Evolutionary conservation across 1,140 invertebrate genomes (phyloP), one percentile per base, ranked within the genome.

Genomic region (Venturia canescens): DNA sequence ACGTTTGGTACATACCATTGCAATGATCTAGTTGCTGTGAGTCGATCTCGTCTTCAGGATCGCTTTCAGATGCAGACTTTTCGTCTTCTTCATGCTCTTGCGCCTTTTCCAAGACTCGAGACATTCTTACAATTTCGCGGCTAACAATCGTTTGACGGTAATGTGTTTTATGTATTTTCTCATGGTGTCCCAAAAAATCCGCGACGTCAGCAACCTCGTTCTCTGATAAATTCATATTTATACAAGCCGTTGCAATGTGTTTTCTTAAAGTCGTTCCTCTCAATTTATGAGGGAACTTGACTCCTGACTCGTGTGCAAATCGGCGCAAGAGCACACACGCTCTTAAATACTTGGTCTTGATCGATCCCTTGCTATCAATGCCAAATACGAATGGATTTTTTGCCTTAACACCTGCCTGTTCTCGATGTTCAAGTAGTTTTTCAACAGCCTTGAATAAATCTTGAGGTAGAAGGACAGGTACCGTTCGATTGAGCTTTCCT

Each of bases 121-220:
- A 76, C 6, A 57, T 71, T 57, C 78, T 38, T 23, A 69, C 18
- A 53, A 72, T 72, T 26, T 72, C 74, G 7, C 70, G 34, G 48
- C 70, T 72, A 11, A 69, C 74, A 16, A 72, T 67, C 1, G 82
- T 76, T 44, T 82, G 78, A 9, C 84, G 82, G 66, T 84, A 84
- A 48, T 77, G 69, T 15, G 79, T 71, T 18, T 69, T 50, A 70
- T 83, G 84, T 23, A 82, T 82, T 70, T 82, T 79, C 15, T 79
- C 78, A 3, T 27, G 48, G 66, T 82, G 78, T 4, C 81, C 81
- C 78, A 82, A 75, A 27, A 79, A 82, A n/a, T 82, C 29, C 13
- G 77, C 77, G 26, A 82, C 44, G 18, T 82, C 81, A 16, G 70
- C 21, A 0, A 83, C 78, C 26, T 75, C 48, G 63, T 63, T 67